phyloP scores from a whole-genome alignment of 2,113 vertebrate genomes.

The Dascyllus trimaculatus region DNA sequence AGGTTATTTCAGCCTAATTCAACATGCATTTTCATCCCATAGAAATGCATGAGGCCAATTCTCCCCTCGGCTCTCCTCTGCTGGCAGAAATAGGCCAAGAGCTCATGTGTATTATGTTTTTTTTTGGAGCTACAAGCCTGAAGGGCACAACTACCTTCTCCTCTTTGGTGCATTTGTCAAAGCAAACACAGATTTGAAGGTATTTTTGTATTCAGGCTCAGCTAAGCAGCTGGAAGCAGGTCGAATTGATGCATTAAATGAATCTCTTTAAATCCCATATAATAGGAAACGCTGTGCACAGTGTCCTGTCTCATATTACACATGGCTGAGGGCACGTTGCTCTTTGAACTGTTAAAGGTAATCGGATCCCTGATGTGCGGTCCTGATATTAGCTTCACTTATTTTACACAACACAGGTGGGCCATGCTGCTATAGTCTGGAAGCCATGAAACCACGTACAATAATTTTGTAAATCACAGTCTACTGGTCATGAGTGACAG shows the following conservation, averaged over 20 bases:
- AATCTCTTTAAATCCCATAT: constrained; percentile 10
- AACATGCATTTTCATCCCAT: background rate
- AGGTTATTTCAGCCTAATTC: constrained; percentile 34
- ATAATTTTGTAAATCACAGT: background rate
- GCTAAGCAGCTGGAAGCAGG: background rate
- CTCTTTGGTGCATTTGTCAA: constrained; percentile 12
- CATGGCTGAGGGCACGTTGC: constrained; percentile 43
- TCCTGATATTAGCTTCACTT: constrained; percentile 50
- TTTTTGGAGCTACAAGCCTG: constrained; percentile 13
- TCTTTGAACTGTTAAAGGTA: constrained; percentile 50
- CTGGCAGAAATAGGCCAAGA: constrained; percentile 35
- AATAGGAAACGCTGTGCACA: constrained; percentile 8
- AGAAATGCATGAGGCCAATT: constrained; percentile 1
- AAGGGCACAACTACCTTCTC: constrained; percentile 28
- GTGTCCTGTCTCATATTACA: constrained; percentile 50
- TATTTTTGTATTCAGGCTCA: constrained; percentile 10
- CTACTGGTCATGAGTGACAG: background rate
- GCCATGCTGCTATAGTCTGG: constrained; percentile 1
- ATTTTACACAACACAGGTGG: constrained; percentile 62
- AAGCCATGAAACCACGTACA: background rate
- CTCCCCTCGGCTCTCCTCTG: constrained; percentile 5
- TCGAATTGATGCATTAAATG: constrained; percentile 7
- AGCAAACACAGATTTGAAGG: background rate
- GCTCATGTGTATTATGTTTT: constrained; percentile 4
- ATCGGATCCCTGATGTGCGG: constrained; percentile 35